Percentiles rank a stretch among this genome's conserved stretches.
Evolutionary conservation across 1,140 invertebrate species (phyloP).

Genomic region (Battus philenor): DNA sequence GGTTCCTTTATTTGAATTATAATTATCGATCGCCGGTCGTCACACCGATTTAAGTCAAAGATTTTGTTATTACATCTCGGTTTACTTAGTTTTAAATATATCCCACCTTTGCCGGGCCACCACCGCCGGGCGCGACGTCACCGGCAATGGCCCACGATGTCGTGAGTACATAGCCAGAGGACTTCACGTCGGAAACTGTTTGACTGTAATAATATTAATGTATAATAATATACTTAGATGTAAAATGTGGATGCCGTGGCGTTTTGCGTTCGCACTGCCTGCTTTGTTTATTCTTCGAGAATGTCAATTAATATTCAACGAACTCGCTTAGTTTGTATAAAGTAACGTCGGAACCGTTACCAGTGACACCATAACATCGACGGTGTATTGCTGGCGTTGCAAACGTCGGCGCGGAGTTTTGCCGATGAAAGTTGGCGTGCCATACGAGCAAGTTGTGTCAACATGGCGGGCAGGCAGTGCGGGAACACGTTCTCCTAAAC

Average conservation of each 20-base stretch:
- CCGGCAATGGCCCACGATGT: conserved; percentile 39
- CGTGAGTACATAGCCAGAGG: conserved; percentile 43
- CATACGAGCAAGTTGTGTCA: not conserved
- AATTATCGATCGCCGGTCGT: too few species aligned
- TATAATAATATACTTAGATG: conserved; percentile 50
- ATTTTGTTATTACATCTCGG: conserved; percentile 12
- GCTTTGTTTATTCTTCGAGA: conserved; percentile 39
- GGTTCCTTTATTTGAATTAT: too few species aligned
- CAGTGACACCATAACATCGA: too few species aligned
- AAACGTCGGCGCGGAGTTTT: not conserved
- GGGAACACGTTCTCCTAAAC: conserved; percentile 63
- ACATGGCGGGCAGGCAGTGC: conserved; percentile 49
- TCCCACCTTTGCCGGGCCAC: conserved; percentile 64
- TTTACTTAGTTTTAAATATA: conserved; percentile 36
- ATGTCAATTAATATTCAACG: conserved; percentile 62
- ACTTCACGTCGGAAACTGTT: conserved; percentile 40
- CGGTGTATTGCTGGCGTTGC: too few species aligned
- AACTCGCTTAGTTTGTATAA: not conserved
- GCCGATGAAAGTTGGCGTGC: not conserved
- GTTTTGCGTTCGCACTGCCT: conserved; percentile 53
- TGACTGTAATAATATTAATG: conserved; percentile 45
- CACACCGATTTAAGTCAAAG: too few species aligned
- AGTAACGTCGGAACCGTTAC: conserved; percentile 1
- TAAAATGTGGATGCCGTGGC: conserved; percentile 70
- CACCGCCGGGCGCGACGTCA: conserved; percentile 28